phyloP scores from a whole-genome alignment of 35 echinoderm and acorn worm genomes.

The Acanthaster planci region DNA sequence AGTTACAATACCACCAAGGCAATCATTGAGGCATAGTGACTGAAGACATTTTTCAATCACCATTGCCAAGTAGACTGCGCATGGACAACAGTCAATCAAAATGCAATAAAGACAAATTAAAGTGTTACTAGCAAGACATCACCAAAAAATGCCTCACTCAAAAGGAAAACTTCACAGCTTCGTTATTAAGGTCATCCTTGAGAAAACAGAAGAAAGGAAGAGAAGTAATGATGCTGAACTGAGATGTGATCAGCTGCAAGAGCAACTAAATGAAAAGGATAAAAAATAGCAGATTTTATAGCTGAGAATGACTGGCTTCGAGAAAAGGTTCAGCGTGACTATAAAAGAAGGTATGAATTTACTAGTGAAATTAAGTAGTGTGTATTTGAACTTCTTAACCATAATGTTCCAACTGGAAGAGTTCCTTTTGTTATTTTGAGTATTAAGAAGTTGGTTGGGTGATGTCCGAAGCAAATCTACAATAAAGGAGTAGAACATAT shows the following conservation, averaged over 20 bases:
- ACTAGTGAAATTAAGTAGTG: conserved; percentile 25
- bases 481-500: conserved; percentile 29
- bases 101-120: not conserved
- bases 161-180: not conserved
- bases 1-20: too few species aligned
- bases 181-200: not conserved
- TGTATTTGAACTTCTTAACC: conserved; percentile 23
- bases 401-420: conserved; percentile 32
- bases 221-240: not conserved
- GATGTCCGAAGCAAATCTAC: conserved; percentile 29
- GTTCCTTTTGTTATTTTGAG: conserved; percentile 16
- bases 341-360: not conserved
- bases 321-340: conserved; percentile 26
- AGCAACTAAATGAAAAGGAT: not conserved
- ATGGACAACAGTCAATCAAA: too few species aligned
- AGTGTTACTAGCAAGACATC: not conserved
- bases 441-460: not conserved
- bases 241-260: not conserved
- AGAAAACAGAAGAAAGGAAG: not conserved
- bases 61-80: too few species aligned
- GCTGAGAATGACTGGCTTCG: conserved; percentile 35
- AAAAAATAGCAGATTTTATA: not conserved
- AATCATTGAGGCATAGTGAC: too few species aligned
- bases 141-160: not conserved
- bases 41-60: too few species aligned